Evolutionary conservation across 2,888 invertebrate species (phyloP).

Genomic region (Gnatocerus cornutus): DNA sequence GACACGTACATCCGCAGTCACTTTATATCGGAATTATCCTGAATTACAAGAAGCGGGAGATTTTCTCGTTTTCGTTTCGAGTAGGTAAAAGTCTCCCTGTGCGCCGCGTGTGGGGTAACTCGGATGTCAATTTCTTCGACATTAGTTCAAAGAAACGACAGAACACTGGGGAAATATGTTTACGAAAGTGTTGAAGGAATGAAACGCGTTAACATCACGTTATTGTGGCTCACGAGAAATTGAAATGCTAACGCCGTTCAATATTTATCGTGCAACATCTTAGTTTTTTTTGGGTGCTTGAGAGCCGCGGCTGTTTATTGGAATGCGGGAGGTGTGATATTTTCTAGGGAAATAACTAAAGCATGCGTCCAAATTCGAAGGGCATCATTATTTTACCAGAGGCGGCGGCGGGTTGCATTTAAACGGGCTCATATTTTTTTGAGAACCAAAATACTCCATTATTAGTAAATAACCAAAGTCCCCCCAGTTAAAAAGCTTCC

Average conservation of each 20-base stretch:
- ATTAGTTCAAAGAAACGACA: conserved; percentile 70
- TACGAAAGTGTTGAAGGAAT: conserved; percentile 64
- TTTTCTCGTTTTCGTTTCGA: conserved; percentile 34
- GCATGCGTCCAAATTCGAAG: conserved; percentile 20
- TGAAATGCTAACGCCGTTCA: conserved; percentile 68
- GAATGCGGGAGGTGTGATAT: conserved; percentile 33
- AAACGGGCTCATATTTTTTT: too few relatives aligned
- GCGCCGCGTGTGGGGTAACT: conserved; percentile 47
- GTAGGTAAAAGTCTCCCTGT: conserved; percentile 40
- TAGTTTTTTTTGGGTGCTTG: conserved; percentile 24
- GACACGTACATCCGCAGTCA: conserved; percentile 49
- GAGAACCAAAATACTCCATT: too few relatives aligned
- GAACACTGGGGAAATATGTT: conserved; percentile 71
- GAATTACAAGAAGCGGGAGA: conserved; percentile 25
- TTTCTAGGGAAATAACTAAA: conserved; percentile 40
- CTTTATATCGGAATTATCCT: conserved; percentile 17
- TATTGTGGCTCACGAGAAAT: conserved; percentile 68
- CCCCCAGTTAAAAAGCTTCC: too few relatives aligned
- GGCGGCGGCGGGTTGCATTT: conserved; percentile 10
- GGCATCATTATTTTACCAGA: conserved; percentile 12
- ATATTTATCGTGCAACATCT: conserved; percentile 62
- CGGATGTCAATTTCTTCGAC: conserved; percentile 69
- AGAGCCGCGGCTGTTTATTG: conserved; percentile 34
- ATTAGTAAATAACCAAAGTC: too few relatives aligned
- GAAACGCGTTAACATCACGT: conserved; percentile 69